phyloP scores from a whole-genome alignment of 2,113 vertebrate species.

The Gobius niger region DNA sequence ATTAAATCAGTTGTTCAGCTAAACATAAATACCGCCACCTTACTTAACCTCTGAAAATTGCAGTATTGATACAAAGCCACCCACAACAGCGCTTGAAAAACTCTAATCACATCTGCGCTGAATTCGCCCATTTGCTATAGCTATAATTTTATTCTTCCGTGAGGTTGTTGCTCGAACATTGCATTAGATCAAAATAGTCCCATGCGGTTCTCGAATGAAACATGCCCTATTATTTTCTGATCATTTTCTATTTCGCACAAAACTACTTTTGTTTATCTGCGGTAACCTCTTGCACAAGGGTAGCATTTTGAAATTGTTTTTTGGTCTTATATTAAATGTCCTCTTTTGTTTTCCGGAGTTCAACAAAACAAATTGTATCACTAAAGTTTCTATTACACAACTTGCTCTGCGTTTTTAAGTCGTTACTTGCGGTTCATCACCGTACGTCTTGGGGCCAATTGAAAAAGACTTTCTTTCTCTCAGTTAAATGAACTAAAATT shows the following conservation, averaged over 20 bases:
- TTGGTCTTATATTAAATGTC: constrained; percentile 9
- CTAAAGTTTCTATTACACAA: constrained; percentile 14
- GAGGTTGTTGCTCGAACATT: background rate
- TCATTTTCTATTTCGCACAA: constrained; percentile 1
- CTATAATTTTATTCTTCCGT: background rate
- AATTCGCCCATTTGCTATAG: background rate
- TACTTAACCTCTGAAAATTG: no score
- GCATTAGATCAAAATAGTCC: background rate
- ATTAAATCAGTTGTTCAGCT: no score
- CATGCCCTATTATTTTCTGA: background rate
- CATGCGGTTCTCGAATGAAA: constrained; percentile 13
- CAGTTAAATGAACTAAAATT: constrained; percentile 20
- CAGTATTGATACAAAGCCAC: background rate
- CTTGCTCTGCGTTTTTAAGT: background rate
- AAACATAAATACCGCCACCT: no score
- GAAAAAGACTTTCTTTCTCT: constrained; percentile 37
- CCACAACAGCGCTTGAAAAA: background rate
- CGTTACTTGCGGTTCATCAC: background rate
- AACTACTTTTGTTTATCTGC: constrained; percentile 21
- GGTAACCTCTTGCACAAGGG: constrained; percentile 10
- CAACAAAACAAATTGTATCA: background rate
- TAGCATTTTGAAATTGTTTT: constrained; percentile 18
- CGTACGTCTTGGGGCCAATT: background rate
- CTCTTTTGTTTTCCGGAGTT: constrained; percentile 6
- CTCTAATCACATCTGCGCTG: background rate